These are phyloP conservation scores for Caenorhabditis briggsae DNA, from an alignment of 1,140 invertebrate genomes.

Conservation along the genomic window DNA sequence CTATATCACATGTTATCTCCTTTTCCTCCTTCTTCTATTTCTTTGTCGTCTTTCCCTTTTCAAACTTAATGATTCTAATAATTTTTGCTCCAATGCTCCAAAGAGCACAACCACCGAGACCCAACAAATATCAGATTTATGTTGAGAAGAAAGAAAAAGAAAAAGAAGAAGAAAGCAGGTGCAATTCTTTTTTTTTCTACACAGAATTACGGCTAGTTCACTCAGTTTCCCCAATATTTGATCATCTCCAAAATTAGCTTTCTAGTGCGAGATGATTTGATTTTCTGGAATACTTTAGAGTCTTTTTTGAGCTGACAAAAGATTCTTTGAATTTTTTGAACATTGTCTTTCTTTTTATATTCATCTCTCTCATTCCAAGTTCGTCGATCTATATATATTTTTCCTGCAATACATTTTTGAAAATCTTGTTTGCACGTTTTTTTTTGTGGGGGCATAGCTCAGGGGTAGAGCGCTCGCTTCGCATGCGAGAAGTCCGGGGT, in stretches of 20 bases:
- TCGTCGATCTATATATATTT: too few species aligned
- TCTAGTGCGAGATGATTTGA: neutral
- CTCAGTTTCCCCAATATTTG: neutral
- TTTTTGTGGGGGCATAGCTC: slow-evolving; percentile 70
- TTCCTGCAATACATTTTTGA: too few species aligned
- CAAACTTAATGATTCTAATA: neutral
- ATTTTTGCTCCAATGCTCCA: neutral
- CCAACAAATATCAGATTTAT: slow-evolving; percentile 2
- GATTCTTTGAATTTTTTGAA: too few species aligned
- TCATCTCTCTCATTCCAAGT: too few species aligned
- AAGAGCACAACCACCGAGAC: neutral
- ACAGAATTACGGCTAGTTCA: slow-evolving; percentile 19
- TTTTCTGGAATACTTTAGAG: neutral
- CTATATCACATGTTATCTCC: too few species aligned
- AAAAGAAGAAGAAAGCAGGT: slow-evolving; percentile 8
- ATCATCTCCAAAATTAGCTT: slow-evolving; percentile 19
- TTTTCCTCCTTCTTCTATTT: neutral
- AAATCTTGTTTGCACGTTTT: too few species aligned
- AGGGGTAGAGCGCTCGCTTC: slow-evolving; percentile 73
- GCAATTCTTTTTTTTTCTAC: neutral
- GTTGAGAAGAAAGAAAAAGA: slow-evolving; percentile 29
- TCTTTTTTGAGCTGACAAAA: too few species aligned
- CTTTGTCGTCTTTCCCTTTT: neutral
- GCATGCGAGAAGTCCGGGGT: slow-evolving; percentile 71
- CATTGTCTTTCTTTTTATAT: too few species aligned